These are phyloP conservation scores for Chelon auratus DNA, from an alignment of 2,797 vertebrate species.

Conservation along the genomic window DNA sequence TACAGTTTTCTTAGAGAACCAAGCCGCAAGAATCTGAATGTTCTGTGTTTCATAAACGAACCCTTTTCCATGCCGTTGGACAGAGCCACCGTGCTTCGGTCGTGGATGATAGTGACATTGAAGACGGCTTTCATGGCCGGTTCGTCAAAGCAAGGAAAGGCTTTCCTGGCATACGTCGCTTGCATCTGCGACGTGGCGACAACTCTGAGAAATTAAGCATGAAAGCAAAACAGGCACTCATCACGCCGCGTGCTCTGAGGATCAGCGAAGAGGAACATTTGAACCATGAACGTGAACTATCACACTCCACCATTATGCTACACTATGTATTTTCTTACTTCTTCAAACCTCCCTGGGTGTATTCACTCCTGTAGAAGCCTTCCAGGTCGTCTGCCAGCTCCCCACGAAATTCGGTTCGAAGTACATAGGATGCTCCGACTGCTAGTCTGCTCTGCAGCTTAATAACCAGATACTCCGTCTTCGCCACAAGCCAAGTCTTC, in stretches of 20 bases:
- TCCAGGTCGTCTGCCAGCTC: slow-evolving; percentile 90
- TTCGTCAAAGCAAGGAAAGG: slow-evolving; percentile 97
- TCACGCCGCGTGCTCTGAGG: not conserved
- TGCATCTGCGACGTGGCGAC: slow-evolving; percentile 97
- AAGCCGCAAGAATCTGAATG: not conserved
- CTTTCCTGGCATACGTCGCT: slow-evolving; percentile 89
- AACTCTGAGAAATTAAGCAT: slow-evolving; percentile 82
- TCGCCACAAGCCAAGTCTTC: slow-evolving; percentile 73
- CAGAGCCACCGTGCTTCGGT: slow-evolving; percentile 72
- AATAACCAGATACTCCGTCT: slow-evolving; percentile 90
- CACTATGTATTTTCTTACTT: slow-evolving; percentile 80
- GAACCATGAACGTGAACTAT: not conserved
- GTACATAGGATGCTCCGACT: slow-evolving; percentile 71
- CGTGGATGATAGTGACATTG: slow-evolving; percentile 86
- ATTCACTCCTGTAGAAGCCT: slow-evolving; percentile 95
- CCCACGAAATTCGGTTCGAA: slow-evolving; percentile 84
- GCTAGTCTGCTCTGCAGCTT: slow-evolving; percentile 69
- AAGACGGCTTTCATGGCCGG: slow-evolving; percentile 95
- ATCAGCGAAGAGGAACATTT: not conserved
- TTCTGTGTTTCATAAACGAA: slow-evolving; percentile 66
- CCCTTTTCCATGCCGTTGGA: slow-evolving; percentile 88
- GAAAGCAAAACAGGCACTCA: slow-evolving; percentile 18
- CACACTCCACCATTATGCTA: not conserved
- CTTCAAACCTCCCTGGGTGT: slow-evolving; percentile 63
- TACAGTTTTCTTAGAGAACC: not conserved